phyloP scores from a whole-genome alignment of 1,140 invertebrate genomes.

The Pseudomyrmex dendroicus region DNA sequence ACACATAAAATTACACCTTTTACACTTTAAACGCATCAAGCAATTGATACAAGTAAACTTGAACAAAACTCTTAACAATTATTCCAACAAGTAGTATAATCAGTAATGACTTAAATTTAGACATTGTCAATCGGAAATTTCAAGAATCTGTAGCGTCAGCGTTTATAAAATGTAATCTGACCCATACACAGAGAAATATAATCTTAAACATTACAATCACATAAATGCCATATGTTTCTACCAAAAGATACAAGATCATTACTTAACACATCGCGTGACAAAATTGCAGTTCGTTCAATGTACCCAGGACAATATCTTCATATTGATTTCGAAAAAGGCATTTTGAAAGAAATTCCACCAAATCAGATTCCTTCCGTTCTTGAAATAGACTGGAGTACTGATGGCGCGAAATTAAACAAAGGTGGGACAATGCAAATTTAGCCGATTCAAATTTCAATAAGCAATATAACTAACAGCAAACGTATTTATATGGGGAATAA shows the following conservation, averaged over 20 bases:
- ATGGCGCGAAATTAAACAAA: not conserved
- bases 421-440: constrained; percentile 6
- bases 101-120: too few relatives aligned
- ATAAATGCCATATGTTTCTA: not conserved
- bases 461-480: not conserved
- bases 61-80: too few relatives aligned
- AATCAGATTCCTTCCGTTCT: constrained; percentile 3
- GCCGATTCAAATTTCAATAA: not conserved
- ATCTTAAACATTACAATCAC: not conserved
- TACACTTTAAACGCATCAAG: too few relatives aligned
- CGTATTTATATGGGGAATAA: constrained; percentile 3
- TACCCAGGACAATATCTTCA: constrained; percentile 5
- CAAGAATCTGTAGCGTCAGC: too few relatives aligned
- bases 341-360: not conserved
- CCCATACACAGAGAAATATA: too few relatives aligned
- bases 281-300: not conserved
- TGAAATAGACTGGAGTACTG: constrained; percentile 2
- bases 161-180: too few relatives aligned
- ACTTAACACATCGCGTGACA: not conserved
- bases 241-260: constrained; percentile 11
- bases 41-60: too few relatives aligned
- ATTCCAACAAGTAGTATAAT: too few relatives aligned
- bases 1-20: too few relatives aligned
- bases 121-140: too few relatives aligned
- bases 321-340: not conserved